Evolutionary conservation across 2,797 vertebrate genomes (phyloP), one percentile per base, ranked within the genome.

Genomic region (Melanotaenia boesemani): DNA sequence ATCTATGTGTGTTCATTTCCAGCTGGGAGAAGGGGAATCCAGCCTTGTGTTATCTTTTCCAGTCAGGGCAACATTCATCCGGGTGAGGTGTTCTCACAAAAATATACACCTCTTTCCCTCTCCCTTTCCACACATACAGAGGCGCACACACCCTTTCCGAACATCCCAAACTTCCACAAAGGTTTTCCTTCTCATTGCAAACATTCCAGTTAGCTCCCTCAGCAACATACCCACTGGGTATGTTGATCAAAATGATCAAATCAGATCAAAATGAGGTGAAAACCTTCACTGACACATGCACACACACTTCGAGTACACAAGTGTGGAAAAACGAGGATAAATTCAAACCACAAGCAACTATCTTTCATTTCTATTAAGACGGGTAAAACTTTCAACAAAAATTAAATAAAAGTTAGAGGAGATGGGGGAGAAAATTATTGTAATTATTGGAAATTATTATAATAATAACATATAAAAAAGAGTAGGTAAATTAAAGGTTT

Each of bases 101-200:
- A 93, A 92, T 89, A 93, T 85, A 87, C 89, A 91, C 82, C 80
- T 93, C 90, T 94, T 93, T 88, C 92, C 82, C 86, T 84, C 66
- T 32, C 54, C 44, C 16, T 57, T 39, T 41, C 46, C 72, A 67
- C 81, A 72, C 76, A 75, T 61, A 71, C 81, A 66, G 59, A 68
- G 50, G 61, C 75, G 73, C 61, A 76, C 74, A 86, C 79, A 64
- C 74, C 54, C 85, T 88, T 89, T 88, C 79, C 72, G 70, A 87
- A 90, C 88, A 88, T 93, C 89, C 89, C 79, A 80, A 85, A 87
- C 88, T 93, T 95, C 92, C 91, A 89, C 91, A 92, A 86, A 87
- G 84, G 91, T 46, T 90, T 94, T 94, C 93, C 93, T 86, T 58
- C 72, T 93, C 55, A 85, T 83, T 88, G 86, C 89, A 89, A 80